These are phyloP conservation scores for Plestiodon gilberti DNA, from an alignment of 2,113 vertebrate genomes.

Conservation along the genomic window DNA sequence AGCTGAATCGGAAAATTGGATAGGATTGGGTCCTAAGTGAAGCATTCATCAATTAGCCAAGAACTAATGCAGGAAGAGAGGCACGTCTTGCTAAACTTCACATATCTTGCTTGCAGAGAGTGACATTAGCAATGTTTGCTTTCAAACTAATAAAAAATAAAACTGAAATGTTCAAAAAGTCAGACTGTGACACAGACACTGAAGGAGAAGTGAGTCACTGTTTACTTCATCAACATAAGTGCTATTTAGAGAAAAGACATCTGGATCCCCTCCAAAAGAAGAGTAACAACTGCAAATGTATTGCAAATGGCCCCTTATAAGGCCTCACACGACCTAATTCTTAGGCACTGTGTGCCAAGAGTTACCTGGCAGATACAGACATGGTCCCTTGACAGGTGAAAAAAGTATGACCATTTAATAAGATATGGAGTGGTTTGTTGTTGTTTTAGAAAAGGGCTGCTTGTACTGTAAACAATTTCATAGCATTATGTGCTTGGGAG, in stretches of 20 bases:
- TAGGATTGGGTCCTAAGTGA: too few relatives aligned
- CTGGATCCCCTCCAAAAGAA: neutral
- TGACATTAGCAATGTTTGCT: neutral
- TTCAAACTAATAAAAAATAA: neutral
- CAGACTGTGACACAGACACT: too few relatives aligned
- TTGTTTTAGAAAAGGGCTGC: neutral
- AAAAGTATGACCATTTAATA: neutral
- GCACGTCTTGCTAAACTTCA: neutral
- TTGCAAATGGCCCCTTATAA: neutral
- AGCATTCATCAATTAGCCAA: neutral
- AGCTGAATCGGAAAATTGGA: too few relatives aligned
- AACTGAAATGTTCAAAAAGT: neutral
- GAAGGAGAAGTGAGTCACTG: too few relatives aligned
- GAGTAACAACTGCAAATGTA: neutral
- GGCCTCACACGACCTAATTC: neutral
- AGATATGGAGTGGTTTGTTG: neutral
- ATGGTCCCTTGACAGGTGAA: neutral
- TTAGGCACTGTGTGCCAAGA: neutral
- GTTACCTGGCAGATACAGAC: neutral
- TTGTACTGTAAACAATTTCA: neutral
- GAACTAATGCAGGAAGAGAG: neutral
- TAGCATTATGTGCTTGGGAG: neutral
- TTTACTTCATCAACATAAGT: neutral
- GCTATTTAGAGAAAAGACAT: neutral
- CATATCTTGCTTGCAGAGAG: neutral